A percentile compares a stretch with the other conserved stretches of the same genome.
Conservation (phyloP, 2,113 vertebrate species). For the Pangasianodon hypophthalmus region DNA sequence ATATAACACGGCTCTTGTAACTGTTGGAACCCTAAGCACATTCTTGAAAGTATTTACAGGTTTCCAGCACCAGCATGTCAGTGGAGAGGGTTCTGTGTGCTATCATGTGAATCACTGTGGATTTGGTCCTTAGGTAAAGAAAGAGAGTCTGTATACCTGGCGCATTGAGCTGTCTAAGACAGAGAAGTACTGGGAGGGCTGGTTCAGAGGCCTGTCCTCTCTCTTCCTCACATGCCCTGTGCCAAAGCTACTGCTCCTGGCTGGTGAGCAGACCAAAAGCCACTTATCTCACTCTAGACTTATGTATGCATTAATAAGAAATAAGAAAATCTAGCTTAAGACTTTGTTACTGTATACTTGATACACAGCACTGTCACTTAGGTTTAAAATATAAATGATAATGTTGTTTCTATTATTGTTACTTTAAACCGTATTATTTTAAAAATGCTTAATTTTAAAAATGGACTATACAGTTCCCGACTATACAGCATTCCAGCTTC, state of each 20-base stretch:
- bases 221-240: slow-evolving; percentile 91
- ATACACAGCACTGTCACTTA: neutral
- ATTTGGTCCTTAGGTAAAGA: slow-evolving; percentile 79
- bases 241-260: slow-evolving; percentile 92
- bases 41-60: neutral
- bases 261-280: slow-evolving; percentile 75
- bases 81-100: neutral
- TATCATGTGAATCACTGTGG: neutral
- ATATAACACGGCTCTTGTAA: neutral
- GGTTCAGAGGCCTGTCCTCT: slow-evolving; percentile 94
- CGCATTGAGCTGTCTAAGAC: slow-evolving; percentile 95
- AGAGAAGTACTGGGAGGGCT: slow-evolving; percentile 98
- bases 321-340: neutral
- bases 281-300: neutral
- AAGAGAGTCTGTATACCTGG: slow-evolving; percentile 94
- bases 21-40: neutral
- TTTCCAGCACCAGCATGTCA: neutral
- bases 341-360: neutral
- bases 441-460: neutral
- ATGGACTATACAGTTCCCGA: neutral
- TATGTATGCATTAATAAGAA: neutral
- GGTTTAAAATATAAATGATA: neutral
- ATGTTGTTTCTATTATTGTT: neutral
- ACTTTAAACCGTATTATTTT: neutral
- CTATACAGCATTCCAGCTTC: neutral